Evolutionary conservation across 53 echinoderm and acorn worm species (phyloP), one percentile per base, ranked within the genome.

Genomic region (Stichopus horrens): DNA sequence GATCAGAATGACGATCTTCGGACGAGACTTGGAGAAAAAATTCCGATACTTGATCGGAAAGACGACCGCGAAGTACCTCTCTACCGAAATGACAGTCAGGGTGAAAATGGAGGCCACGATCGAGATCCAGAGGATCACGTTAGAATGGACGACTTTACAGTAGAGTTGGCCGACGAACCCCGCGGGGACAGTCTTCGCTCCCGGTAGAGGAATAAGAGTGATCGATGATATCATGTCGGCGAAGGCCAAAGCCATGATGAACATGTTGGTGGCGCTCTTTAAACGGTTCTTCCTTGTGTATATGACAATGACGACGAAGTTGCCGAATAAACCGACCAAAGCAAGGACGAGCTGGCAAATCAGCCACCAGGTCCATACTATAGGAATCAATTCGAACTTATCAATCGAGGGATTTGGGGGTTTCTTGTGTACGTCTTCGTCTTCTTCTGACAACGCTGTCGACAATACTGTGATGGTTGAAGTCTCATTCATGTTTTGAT

Each of bases 161-260:
- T 97, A 97, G n/a, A 95, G 18, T 21, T 92, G 73, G 5, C 97
- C 97, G 14, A 88, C 21, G 77, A 79, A 75, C 9, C 74, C 86
- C 18, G 21, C 23, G 4, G 95, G 91, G 11, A 92, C 80, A 52
- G 88, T 86, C 4, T 8, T 53, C 8, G 90, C 75, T 9, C 23
- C 74, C 1, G 97, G 97, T 7, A 95, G 6, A 0, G 97, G 97
- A 11, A 97, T 82, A 53, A 95, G 74, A 8, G 91, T 86, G 8
- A 95, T 59, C 1, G 97, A 97, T 0, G 97, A 93, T 14, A 97
- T 88, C 57, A 95, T 74, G 75, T 97, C 97, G 0, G 97, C 97
- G 8, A 92, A 86, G 9, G 97, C 95, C 19, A 97, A 76, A 76
- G 88, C 84, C 58, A 93, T 92, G 54, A 97, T 91, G 23, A 97